Conservation (phyloP, 2,797 vertebrate genomes). For the Chaunax sp. region DNA sequence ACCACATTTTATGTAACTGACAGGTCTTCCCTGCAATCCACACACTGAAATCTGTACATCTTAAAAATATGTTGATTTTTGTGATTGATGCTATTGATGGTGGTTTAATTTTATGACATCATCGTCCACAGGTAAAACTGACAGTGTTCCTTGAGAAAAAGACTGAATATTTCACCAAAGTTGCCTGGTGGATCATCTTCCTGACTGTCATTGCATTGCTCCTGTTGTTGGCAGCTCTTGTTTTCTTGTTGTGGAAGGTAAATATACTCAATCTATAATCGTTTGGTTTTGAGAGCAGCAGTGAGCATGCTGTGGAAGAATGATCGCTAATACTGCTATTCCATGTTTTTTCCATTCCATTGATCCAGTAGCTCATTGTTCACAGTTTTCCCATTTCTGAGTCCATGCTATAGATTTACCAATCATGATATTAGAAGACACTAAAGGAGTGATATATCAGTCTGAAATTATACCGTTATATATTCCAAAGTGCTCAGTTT, state of each 20-base stretch:
- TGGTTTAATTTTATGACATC: not conserved
- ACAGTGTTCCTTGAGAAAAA: slow-evolving; percentile 91
- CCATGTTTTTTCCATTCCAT: too few relatives aligned
- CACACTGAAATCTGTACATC: not conserved
- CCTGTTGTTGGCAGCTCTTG: slow-evolving; percentile 85
- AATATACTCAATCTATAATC: not conserved
- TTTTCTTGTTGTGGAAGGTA: slow-evolving; percentile 92
- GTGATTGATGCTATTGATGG: too few relatives aligned
- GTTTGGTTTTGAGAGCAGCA: not conserved
- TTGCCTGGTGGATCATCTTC: slow-evolving; percentile 92
- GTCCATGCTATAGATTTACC: too few relatives aligned
- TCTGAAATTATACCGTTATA: too few relatives aligned
- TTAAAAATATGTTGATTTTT: too few relatives aligned
- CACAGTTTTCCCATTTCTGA: too few relatives aligned
- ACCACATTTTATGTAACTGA: not conserved
- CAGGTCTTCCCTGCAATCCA: not conserved
- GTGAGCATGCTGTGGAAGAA: not conserved
- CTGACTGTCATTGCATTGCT: slow-evolving; percentile 89
- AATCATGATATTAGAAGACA: too few relatives aligned
- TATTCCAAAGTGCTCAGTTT: too few relatives aligned
- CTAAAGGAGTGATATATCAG: too few relatives aligned
- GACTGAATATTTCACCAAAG: slow-evolving; percentile 80
- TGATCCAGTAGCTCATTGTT: not conserved
- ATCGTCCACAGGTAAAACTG: slow-evolving; percentile 84
- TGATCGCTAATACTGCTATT: too few relatives aligned